Base-by-base conservation (phyloP, 2,113 vertebrate genomes). In the Gopherus flavomarginatus region DNA sequence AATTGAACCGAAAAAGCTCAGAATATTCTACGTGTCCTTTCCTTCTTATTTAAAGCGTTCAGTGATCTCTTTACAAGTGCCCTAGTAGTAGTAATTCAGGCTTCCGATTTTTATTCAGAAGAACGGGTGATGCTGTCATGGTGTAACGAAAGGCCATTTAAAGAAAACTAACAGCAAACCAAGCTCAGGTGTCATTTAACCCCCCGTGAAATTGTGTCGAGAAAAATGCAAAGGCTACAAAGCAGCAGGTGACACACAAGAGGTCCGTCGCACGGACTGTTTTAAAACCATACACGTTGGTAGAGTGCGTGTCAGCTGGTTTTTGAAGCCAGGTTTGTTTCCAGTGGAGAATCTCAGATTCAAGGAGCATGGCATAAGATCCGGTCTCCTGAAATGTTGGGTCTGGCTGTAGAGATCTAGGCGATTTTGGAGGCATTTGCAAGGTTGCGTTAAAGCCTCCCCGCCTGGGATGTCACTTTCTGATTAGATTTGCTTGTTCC, bases 141-240 rank as follows among this genome's bases (percentile, higher is more conserved):
- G 56, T 14, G 59, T 62, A 31, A 62, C 29, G 6, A 62, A 62
- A 62, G 59, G 59, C 62, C 62, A 17, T 7, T 38, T 38, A 72
- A 78, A 16, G 24, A 8, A 27, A 78, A 27, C 1, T 11, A 78
- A 22, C 54, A 26, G 0, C 31, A 53, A 72, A n/a, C 38, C 81
- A 1, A 47, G 35, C 2, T 10, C 75, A 54, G 0, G 12, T 4
- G 21, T 87, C 81, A 0, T 35, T 54, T 31, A 17, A 65, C 16
- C 35, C 65, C 35, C 65, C 9, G 65, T 9, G 65, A 21, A n/a
- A n/a, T 11, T 21, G 35, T n/a, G 65, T n/a, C 4, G 35, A n/a
- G 35, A n/a, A 69, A n/a, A 65, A 65, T 2, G 62, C 57, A 65
- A 35, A 35, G 31, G 62, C 62, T 35, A 17, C 31, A 35, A 31